phyloP scores from a whole-genome alignment of 2,113 vertebrate genomes.

The Platysteira castanea region DNA sequence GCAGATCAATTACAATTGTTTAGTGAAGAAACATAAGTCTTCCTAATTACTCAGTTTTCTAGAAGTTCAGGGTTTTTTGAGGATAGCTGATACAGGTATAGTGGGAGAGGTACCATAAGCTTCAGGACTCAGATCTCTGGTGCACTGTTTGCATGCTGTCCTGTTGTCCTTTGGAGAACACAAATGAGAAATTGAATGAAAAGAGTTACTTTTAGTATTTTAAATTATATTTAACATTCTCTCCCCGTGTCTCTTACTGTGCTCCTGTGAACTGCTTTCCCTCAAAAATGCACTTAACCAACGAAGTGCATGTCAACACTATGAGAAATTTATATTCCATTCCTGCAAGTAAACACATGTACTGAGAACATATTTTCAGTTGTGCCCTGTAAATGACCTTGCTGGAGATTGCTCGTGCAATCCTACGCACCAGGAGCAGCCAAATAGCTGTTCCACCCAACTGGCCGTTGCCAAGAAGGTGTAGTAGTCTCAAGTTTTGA shows the following conservation, averaged over 20 bases:
- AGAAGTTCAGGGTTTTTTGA: neutral
- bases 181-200: neutral
- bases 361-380: neutral
- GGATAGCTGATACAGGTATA: neutral
- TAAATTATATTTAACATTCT: neutral
- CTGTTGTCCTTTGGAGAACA: neutral
- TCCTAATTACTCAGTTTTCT: neutral
- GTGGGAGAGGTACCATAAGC: neutral
- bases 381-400: neutral
- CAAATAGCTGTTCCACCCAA: neutral
- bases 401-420: neutral
- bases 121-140: neutral
- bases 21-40: neutral
- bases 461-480: neutral
- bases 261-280: neutral
- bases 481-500: neutral
- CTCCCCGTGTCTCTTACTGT: neutral
- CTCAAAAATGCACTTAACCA: neutral
- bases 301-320: neutral
- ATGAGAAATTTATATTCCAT: neutral
- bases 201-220: neutral
- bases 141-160: neutral
- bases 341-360: neutral
- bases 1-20: neutral
- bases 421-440: neutral